Base-by-base conservation (phyloP, 2,113 vertebrate genomes). In the Bufo bufo region DNA sequence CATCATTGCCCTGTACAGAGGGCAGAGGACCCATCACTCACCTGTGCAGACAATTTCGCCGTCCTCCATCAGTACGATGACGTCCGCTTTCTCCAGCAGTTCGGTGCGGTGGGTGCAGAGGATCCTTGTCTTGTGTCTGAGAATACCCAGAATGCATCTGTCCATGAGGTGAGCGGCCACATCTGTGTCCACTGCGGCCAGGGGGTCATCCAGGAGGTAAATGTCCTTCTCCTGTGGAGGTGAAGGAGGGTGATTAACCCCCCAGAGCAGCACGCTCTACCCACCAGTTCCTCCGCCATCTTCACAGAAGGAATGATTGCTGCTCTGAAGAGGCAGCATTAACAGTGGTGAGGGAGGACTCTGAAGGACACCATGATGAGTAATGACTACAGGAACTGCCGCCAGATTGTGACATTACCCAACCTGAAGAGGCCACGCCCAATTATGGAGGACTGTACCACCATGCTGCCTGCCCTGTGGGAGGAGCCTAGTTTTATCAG, bases 121-220 rank as follows among this genome's bases (percentile, higher is more conserved):
- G 91, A 99, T 95, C 89, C 97, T 94, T 75, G 98, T 99, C 90
- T 96, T 97, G 82, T 94, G 91, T 81, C 90, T 90, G 72, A 99
- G 96, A 87, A 96, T 87, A 90, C 96, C 97, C 3, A 97, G 84
- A 90, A 99, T 94, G 90, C 98, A 99, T 86, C 94, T 96, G 89
- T 91, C 93, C 94, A 99, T 95, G n/a, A 99, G 96, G 91, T 99
- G 97, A 49, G 91, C 92, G 7, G 98, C 98, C 90, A 99, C 97
- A 0, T 98, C 95, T 11, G 95, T 90, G 89, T 99, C 98, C 2
- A 99, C 98, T 1, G 98, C 97, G 20, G 98, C 98, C 91, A 99
- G 89, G 1, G 98, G 98, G 89, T 99, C 98, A 45, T 99, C 98
- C 0, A 99, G 96, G 56, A 99, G 96, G 90, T 99, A 99, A 78